Conservation (phyloP, 2,888 invertebrate genomes). For the Nycteola revayana region DNA sequence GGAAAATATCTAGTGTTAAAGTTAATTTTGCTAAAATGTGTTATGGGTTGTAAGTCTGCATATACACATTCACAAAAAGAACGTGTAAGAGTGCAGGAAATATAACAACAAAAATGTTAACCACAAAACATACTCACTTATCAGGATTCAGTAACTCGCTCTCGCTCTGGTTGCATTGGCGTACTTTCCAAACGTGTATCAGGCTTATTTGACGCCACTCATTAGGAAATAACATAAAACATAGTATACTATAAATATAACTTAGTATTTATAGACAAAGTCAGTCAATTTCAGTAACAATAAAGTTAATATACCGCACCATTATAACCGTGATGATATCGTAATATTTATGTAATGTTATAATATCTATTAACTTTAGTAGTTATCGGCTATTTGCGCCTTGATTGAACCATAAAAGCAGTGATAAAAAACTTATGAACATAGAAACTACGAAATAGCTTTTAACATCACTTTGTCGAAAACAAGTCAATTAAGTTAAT, state of each 20-base stretch:
- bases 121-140: too few species aligned
- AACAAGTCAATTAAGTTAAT: slow-evolving; percentile 38
- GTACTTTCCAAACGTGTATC: too few species aligned
- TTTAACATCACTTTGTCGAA: slow-evolving; percentile 32
- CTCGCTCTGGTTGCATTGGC: too few species aligned
- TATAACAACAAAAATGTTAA: too few species aligned
- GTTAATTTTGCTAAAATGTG: too few species aligned
- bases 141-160: too few species aligned
- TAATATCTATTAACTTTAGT: slow-evolving; percentile 42
- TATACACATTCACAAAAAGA: too few species aligned
- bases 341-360: slow-evolving; percentile 37
- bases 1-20: too few species aligned
- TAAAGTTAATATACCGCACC: slow-evolving; percentile 18
- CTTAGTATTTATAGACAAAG: slow-evolving; percentile 30
- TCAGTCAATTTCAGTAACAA: slow-evolving; percentile 20
- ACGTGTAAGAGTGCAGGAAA: too few species aligned
- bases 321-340: slow-evolving; percentile 23
- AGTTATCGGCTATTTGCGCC: slow-evolving; percentile 47
- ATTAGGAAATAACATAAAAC: too few species aligned
- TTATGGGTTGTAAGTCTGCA: too few species aligned
- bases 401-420: slow-evolving; percentile 43
- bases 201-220: too few species aligned
- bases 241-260: slow-evolving; percentile 5
- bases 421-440: slow-evolving; percentile 36
- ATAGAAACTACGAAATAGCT: slow-evolving; percentile 33